phyloP scores from a whole-genome alignment of 1,140 invertebrate species.

The Bilobella aurantiaca region DNA sequence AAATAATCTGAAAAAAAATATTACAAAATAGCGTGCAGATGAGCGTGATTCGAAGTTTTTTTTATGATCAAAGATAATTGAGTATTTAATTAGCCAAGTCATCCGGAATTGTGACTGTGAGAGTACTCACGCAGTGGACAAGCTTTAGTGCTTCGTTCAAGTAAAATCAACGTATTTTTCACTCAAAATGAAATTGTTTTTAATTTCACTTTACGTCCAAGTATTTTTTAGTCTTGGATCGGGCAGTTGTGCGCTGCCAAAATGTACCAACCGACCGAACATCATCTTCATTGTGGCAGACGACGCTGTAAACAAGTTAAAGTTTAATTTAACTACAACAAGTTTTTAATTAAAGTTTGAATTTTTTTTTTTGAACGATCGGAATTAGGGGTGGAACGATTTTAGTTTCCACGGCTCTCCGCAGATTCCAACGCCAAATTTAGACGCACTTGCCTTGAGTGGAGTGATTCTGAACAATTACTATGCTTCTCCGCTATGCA shows the following conservation, averaged over 20 bases:
- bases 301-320: constrained; percentile 43
- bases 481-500: constrained; percentile 62
- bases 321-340: no score
- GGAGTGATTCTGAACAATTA: constrained; percentile 64
- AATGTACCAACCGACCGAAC: constrained; percentile 31
- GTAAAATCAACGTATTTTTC: no score
- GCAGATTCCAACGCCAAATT: constrained; percentile 73
- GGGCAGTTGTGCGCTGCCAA: neutral
- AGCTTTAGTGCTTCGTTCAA: no score
- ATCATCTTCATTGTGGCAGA: constrained; percentile 42
- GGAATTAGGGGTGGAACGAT: constrained; percentile 72
- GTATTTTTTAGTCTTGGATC: no score
- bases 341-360: constrained; percentile 19
- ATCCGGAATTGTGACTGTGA: no score
- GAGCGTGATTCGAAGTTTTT: no score
- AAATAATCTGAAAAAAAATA: no score
- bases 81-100: no score
- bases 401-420: constrained; percentile 77
- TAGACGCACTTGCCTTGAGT: constrained; percentile 66
- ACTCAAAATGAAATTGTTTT: neutral
- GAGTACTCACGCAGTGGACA: no score
- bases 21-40: no score
- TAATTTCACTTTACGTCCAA: neutral
- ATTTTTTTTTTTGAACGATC: constrained; percentile 8
- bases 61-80: no score